Evolutionary conservation across 2,888 invertebrate species (phyloP), one percentile per base, ranked within the genome.

Genomic region (Drosophila meridionalis): DNA sequence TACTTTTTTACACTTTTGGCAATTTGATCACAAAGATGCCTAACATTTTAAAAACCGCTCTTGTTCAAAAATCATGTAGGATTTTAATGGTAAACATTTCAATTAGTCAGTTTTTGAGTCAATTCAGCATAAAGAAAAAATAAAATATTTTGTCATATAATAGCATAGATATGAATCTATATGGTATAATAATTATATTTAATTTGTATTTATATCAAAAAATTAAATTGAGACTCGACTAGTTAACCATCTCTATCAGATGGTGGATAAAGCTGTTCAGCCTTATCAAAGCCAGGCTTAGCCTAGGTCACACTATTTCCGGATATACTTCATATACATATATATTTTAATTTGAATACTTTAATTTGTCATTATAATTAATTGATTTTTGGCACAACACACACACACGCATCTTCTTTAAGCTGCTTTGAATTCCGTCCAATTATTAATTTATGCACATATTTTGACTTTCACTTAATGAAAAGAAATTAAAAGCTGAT

Each of bases 381-480:
- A 55, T 36, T 38, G 55, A 26, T n/a, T 50, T 50, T 61, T 55
- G 56, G 65, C 74, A 62, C 45, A n/a, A 38, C 8, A 9, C 45
- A 26, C 34, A 26, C 3, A 7, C 42, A 7, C 7, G 20, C 20
- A 20, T 20, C 14, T 9, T 30, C 4, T 28, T 32, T 20, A 20
- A 14, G 5, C 55, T 7, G 38, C 32, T 67, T 67, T 66, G 14
- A 45, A 69, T 40, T 30, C 40, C 36, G 20, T n/a, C 9, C 62
- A 69, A 61, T 72, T 60, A 57, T 64, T 82, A 86, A 84, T 87
- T 89, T 81, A 87, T 87, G 87, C 89, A 77, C 72, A 42, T n/a
- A 26, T 73, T 50, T 20, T 50, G 60, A 77, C 87, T 89, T 85
- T 89, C 88, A 89, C 89, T 89, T 55, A 63, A 65, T 62, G 56